Conservation (phyloP, 2,113 vertebrate species). For the Panthera uncia region DNA sequence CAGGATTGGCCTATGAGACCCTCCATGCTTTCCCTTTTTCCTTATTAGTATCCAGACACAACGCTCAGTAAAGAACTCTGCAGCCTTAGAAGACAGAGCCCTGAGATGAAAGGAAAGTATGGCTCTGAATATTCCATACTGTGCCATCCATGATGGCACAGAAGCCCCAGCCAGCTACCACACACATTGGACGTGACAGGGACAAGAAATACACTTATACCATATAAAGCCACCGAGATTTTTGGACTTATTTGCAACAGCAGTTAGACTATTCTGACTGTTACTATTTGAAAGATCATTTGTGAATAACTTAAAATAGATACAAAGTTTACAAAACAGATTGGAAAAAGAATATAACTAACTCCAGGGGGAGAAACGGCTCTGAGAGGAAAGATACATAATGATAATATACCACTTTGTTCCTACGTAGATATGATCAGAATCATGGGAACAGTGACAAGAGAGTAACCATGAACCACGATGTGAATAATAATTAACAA, state of each 20-base stretch:
- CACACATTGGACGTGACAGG: neutral
- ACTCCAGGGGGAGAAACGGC: constrained; percentile 4
- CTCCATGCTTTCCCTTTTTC: neutral
- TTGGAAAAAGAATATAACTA: neutral
- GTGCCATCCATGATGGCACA: neutral
- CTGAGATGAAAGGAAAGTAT: neutral
- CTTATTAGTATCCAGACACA: neutral
- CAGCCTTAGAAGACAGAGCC: neutral
- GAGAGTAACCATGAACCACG: neutral
- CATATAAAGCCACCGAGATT: neutral
- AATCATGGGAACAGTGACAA: neutral
- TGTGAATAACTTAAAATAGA: neutral
- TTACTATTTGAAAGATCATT: neutral
- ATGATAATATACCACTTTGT: neutral
- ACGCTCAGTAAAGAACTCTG: neutral
- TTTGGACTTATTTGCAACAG: neutral
- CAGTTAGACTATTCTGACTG: neutral
- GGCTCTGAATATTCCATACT: neutral
- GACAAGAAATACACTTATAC: neutral
- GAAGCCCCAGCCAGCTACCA: neutral
- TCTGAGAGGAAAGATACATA: neutral
- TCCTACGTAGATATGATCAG: neutral
- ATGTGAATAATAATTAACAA: neutral
- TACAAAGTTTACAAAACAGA: neutral
- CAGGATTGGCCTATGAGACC: neutral